phyloP scores from a whole-genome alignment of 2,113 vertebrate species.

The Melanocharis versteri region DNA sequence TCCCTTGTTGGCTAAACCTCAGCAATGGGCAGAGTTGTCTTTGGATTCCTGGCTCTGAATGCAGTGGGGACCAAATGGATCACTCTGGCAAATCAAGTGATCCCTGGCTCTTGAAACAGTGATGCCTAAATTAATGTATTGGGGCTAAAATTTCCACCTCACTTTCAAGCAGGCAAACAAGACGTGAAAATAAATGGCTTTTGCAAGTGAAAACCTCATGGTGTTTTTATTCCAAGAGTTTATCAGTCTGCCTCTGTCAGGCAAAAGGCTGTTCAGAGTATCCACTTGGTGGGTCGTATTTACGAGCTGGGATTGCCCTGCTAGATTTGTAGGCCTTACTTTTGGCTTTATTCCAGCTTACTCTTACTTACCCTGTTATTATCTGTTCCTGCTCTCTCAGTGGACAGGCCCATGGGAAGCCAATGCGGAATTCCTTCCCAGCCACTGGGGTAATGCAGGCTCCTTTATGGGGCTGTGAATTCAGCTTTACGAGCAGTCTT shows the following conservation, averaged over 20 bases:
- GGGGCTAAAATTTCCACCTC: neutral
- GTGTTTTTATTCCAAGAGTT: neutral
- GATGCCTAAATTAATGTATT: neutral
- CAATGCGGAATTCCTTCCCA: neutral
- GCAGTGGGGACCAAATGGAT: neutral
- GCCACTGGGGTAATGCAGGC: neutral
- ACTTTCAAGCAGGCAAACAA: neutral
- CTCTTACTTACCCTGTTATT: neutral
- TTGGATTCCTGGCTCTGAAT: neutral
- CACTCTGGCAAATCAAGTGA: neutral
- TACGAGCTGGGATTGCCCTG: constrained; percentile 5
- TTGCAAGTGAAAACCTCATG: neutral
- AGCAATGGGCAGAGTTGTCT: neutral
- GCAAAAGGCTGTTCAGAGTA: neutral
- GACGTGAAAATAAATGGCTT: neutral
- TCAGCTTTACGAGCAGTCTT: neutral
- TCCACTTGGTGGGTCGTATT: neutral
- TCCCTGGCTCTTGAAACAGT: neutral
- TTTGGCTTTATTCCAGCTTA: constrained; percentile 6
- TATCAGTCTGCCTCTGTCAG: neutral
- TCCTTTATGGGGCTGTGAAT: neutral
- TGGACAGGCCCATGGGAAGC: neutral
- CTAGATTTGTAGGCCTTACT: neutral
- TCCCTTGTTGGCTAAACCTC: neutral
- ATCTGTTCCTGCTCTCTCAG: neutral